Evolutionary conservation across 2,797 vertebrate species (phyloP), one percentile per base, ranked within the genome.

Genomic region (Phalloptychus januarius): DNA sequence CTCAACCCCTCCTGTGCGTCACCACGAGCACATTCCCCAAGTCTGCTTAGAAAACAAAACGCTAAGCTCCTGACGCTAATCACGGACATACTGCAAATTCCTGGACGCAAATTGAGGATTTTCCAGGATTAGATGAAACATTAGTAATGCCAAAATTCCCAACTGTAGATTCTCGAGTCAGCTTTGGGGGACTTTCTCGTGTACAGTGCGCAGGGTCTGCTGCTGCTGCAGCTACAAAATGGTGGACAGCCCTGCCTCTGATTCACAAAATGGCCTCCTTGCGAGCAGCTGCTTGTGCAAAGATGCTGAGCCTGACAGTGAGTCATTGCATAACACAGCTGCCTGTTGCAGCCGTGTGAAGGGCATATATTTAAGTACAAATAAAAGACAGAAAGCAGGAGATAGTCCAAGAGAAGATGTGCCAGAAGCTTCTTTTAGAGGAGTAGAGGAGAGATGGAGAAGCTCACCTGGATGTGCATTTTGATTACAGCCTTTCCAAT

Each of bases 401-500:
- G 8, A 23, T 23, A 23, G 3, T 36, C 38, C 58, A 3, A 13
- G 23, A 52, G 71, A 31, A 72, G 45, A 72, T 5, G n/a, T 33
- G 40, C 40, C 67, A 70, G 67, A 7, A 25, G 15, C 25, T 70
- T 28, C 12, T 70, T 45, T 25, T 7, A 71, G 18, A 40, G 28
- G 76, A 23, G 25, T 25, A 7, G 1, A 5, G 33, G 20, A 31
- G 11, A 50, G 23, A 61, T 1, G 13, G 15, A 28, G 33, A 7
- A 31, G 7, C 61, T 65, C 61, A 65, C 61, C 61, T 65, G 61
- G 38, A 65, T 65, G 38, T 69, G 65, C 38, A 96, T 97, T 94
- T 97, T 98, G 86, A 97, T 94, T 78, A 97, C 92, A 12, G 96
- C 96, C 95, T 97, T 97, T 72, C 96, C 96, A 76, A 97, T 95